Conservation (phyloP, 2,797 vertebrate species). For the Okamejei kenojei region DNA sequence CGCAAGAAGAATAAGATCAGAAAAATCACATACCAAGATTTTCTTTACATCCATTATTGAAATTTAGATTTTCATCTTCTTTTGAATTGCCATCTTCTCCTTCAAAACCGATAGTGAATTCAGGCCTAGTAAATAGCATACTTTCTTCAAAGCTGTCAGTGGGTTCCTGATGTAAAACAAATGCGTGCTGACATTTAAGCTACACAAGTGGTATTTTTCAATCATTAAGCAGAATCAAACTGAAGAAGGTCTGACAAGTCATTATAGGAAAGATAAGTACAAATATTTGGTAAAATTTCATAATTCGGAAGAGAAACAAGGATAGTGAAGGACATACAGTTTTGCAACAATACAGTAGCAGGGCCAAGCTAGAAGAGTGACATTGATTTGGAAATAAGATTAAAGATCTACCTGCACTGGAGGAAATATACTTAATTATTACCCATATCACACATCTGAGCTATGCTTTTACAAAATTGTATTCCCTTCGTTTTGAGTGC, state of each 20-base stretch:
- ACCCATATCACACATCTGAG: too few relatives aligned
- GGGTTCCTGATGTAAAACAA: slow-evolving; percentile 72
- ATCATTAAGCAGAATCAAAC: background rate
- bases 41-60: slow-evolving; percentile 57
- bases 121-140: slow-evolving; percentile 72
- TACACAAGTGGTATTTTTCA: background rate
- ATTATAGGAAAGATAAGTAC: background rate
- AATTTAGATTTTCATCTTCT: slow-evolving; percentile 70
- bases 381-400: background rate
- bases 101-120: slow-evolving; percentile 70
- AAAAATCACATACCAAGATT: slow-evolving; percentile 62
- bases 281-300: background rate
- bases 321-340: background rate
- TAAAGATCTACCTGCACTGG: background rate
- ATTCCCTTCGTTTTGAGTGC: too few relatives aligned
- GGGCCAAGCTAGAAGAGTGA: background rate
- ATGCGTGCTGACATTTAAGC: background rate
- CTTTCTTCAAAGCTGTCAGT: slow-evolving; percentile 92
- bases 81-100: slow-evolving; percentile 68
- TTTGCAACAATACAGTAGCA: background rate
- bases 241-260: background rate
- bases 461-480: too few relatives aligned
- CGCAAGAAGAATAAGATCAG: too few relatives aligned
- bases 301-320: background rate
- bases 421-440: background rate